Evolutionary conservation across 2,888 invertebrate genomes (phyloP).

Genomic region (Tetrapedia diversipes): DNA sequence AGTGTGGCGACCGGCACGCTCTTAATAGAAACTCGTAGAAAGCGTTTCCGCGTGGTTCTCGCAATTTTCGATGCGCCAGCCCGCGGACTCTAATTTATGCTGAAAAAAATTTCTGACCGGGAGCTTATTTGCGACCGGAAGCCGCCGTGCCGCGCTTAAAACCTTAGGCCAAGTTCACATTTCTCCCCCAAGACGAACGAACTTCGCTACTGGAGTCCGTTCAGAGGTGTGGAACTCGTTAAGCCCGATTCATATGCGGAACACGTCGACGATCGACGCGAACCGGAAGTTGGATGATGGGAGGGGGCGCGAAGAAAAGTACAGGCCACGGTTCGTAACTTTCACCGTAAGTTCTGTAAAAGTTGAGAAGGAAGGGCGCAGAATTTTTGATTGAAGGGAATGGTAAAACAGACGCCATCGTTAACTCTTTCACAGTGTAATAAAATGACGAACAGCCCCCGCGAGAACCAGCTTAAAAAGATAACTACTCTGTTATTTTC

Average conservation of each 20-base stretch:
- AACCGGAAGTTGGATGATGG: background rate
- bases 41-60: conserved; percentile 3
- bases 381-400: background rate
- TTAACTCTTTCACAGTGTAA: too few relatives aligned
- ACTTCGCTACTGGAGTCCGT: conserved; percentile 15
- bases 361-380: too few relatives aligned
- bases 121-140: conserved; percentile 30
- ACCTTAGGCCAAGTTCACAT: conserved; percentile 37
- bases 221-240: conserved; percentile 38
- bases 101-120: conserved; percentile 31
- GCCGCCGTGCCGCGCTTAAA: conserved; percentile 18
- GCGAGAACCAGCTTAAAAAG: too few relatives aligned
- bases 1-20: conserved; percentile 10
- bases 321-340: too few relatives aligned
- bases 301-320: too few relatives aligned
- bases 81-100: conserved; percentile 27
- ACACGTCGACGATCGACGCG: conserved; percentile 21
- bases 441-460: too few relatives aligned
- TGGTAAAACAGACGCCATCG: background rate
- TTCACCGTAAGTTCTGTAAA: too few relatives aligned
- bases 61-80: conserved; percentile 2
- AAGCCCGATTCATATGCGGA: conserved; percentile 57
- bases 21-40: conserved; percentile 15
- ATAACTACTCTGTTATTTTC: too few relatives aligned
- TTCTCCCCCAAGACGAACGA: conserved; percentile 5